Conservation (phyloP, 2,888 invertebrate genomes). For the Epistrophella euchroma region DNA sequence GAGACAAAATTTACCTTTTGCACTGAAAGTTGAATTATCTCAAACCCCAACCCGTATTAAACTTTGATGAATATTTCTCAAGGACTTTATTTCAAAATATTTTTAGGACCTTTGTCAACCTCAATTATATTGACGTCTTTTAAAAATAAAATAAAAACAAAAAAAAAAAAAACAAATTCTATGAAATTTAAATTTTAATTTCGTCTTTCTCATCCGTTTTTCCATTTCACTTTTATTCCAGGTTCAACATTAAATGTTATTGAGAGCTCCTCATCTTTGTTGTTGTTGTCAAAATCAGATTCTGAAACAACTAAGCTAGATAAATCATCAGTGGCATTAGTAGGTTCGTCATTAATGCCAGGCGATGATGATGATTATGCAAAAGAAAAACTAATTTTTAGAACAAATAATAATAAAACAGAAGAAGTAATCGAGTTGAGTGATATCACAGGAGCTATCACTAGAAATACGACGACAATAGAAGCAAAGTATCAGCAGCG, state of each 20-base stretch:
- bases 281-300: conserved; percentile 70
- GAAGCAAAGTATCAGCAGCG: conserved; percentile 12
- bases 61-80: conserved; percentile 5
- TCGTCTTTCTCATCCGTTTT: conserved; percentile 1
- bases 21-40: not conserved
- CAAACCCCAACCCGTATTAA: not conserved
- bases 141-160: not conserved
- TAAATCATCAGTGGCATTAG: conserved; percentile 66
- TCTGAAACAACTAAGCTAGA: conserved; percentile 58
- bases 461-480: conserved; percentile 67
- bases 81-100: conserved; percentile 6
- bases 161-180: conserved; percentile 36
- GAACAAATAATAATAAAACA: conserved; percentile 69
- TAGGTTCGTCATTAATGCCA: conserved; percentile 77
- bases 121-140: conserved; percentile 41
- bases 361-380: conserved; percentile 77
- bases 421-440: conserved; percentile 54
- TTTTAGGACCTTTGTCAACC: conserved; percentile 37
- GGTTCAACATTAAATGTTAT: conserved; percentile 72
- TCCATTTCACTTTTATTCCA: conserved; percentile 38
- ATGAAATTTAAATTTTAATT: conserved; percentile 68
- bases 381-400: conserved; percentile 79
- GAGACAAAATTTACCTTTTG: no score
- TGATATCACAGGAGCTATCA: conserved; percentile 42
- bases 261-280: conserved; percentile 66